Conservation (phyloP, 2,113 vertebrate genomes). For the Sebastes fasciatus region DNA sequence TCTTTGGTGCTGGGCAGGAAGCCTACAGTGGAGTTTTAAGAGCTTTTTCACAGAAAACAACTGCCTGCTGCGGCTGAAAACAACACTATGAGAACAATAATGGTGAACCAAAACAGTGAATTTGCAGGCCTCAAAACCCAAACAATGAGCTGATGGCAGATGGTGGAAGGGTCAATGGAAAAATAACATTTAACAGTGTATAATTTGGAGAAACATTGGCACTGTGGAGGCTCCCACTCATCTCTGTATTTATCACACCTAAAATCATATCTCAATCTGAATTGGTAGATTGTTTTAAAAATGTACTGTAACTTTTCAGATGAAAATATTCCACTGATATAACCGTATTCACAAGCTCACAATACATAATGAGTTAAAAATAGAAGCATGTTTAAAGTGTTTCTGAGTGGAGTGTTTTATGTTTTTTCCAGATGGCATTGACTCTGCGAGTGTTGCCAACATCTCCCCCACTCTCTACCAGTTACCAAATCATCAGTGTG, state of each 20-base stretch:
- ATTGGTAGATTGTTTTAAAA: background rate
- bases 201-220: no score
- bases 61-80: background rate
- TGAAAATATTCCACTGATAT: background rate
- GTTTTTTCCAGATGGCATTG: constrained; percentile 22
- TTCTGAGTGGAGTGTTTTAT: background rate
- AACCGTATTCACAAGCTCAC: background rate
- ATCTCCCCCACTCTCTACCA: constrained; percentile 10
- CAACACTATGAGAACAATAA: background rate
- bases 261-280: background rate
- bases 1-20: no score
- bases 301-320: background rate
- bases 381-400: background rate
- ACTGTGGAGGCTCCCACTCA: background rate
- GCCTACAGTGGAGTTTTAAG: no score
- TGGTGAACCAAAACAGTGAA: background rate
- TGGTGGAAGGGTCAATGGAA: no score
- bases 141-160: no score
- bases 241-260: background rate
- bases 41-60: background rate
- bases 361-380: background rate
- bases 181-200: no score
- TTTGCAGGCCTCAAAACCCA: no score
- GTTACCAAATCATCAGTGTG: constrained; percentile 37
- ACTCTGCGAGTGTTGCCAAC: constrained; percentile 15